phyloP scores from a whole-genome alignment of 1,140 invertebrate genomes.

The Drosophila fuyamai region DNA sequence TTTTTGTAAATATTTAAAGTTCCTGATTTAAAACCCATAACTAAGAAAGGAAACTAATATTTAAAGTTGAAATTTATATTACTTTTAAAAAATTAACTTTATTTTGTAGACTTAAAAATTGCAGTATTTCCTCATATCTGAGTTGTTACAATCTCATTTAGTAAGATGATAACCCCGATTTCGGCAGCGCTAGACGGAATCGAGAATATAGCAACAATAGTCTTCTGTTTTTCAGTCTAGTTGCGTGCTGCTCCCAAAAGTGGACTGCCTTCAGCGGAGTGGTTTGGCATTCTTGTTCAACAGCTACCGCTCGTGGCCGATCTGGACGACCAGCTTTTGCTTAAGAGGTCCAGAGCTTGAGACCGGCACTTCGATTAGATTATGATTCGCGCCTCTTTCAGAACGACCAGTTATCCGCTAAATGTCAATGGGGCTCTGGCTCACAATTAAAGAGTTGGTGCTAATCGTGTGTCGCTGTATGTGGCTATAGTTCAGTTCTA shows the following conservation, averaged over 20 bases:
- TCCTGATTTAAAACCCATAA: too few relatives aligned
- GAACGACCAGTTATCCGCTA: slow-evolving; percentile 59
- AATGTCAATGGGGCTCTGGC: slow-evolving; percentile 56
- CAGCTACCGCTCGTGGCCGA: slow-evolving; percentile 40
- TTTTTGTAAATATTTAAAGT: too few relatives aligned
- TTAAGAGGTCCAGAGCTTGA: slow-evolving; percentile 4
- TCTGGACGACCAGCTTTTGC: slow-evolving; percentile 27
- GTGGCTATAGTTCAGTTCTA: slow-evolving; percentile 22
- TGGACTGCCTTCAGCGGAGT: slow-evolving; percentile 69
- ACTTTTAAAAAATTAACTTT: too few relatives aligned
- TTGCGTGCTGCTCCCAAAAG: slow-evolving; percentile 65
- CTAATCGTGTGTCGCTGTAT: neutral
- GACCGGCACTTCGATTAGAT: slow-evolving; percentile 68
- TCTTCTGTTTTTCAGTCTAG: slow-evolving; percentile 54
- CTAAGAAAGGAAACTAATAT: too few relatives aligned
- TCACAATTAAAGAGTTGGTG: slow-evolving; percentile 46
- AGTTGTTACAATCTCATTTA: slow-evolving; percentile 9
- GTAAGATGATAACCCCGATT: slow-evolving; percentile 31
- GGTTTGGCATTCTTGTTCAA: slow-evolving; percentile 70
- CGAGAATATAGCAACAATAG: slow-evolving; percentile 42
- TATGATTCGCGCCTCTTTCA: slow-evolving; percentile 38
- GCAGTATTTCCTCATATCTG: neutral
- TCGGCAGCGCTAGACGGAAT: slow-evolving; percentile 1
- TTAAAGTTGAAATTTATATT: too few relatives aligned
- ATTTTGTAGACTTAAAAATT: neutral